phyloP scores from a whole-genome alignment of 1,140 invertebrate genomes.

The Trachelipus rathkii region DNA sequence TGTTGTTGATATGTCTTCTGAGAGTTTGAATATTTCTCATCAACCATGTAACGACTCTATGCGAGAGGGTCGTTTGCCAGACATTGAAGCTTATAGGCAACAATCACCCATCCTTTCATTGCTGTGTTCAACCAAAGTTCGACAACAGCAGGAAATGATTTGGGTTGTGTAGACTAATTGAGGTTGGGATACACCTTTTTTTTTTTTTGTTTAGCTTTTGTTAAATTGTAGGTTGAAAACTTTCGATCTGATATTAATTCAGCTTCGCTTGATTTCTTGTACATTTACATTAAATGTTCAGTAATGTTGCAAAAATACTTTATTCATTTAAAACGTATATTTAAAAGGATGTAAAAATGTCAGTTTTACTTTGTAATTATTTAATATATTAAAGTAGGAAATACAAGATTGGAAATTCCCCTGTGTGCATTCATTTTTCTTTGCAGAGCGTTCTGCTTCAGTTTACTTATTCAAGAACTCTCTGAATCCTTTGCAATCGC shows the following conservation, averaged over 20 bases:
- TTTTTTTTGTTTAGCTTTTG: background rate
- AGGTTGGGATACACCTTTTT: background rate
- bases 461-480: background rate
- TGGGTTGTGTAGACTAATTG: slow-evolving; percentile 1
- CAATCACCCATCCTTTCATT: background rate
- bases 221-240: background rate
- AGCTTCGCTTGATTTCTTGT: no score
- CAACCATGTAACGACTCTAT: background rate
- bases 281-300: no score
- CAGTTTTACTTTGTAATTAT: no score
- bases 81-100: background rate
- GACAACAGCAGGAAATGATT: slow-evolving; percentile 6
- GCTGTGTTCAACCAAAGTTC: slow-evolving; percentile 8
- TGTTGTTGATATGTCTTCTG: background rate
- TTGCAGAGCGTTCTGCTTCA: slow-evolving; percentile 1
- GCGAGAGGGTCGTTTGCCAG: background rate
- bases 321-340: no score
- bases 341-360: no score
- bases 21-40: background rate
- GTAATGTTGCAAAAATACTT: no score
- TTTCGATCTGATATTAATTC: no score
- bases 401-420: background rate
- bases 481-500: background rate
- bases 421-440: slow-evolving; percentile 8
- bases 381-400: no score